Conservation (phyloP, 2,797 vertebrate genomes). For the Pristis pectinata region DNA sequence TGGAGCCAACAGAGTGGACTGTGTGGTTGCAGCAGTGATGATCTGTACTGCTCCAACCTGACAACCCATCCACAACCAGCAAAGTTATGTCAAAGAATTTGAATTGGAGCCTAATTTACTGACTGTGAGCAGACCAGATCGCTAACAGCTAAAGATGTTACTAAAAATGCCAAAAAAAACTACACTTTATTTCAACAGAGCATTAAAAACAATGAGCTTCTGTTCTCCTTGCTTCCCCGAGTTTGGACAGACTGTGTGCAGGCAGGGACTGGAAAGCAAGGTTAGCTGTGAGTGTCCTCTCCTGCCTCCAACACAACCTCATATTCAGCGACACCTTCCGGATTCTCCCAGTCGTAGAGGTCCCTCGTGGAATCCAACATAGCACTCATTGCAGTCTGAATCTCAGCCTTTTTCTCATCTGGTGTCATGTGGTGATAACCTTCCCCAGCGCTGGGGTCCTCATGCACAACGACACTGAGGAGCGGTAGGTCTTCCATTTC, state of each 20-base stretch:
- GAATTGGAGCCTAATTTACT: background rate
- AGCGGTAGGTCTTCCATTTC: conserved; percentile 47
- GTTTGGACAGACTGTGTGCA: background rate
- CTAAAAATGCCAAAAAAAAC: background rate
- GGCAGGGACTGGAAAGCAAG: background rate
- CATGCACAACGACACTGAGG: conserved; percentile 47
- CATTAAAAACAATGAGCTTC: background rate
- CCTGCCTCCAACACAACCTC: background rate
- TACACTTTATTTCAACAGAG: background rate
- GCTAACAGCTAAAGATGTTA: background rate
- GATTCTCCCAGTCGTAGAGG: background rate
- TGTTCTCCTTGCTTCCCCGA: background rate
- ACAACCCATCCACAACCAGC: background rate
- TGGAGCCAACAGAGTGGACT: background rate
- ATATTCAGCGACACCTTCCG: background rate
- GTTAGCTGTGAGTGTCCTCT: background rate
- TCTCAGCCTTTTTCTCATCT: conserved; percentile 43
- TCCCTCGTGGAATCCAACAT: background rate
- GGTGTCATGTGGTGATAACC: conserved; percentile 48
- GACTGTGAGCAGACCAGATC: background rate
- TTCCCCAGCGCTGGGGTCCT: conserved; percentile 44
- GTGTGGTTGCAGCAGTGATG: too few relatives aligned
- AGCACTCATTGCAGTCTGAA: background rate
- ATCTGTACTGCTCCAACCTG: background rate
- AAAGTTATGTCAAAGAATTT: too few relatives aligned